A percentile compares a stretch with the other conserved stretches of the same genome.
Conservation (phyloP, 2,888 invertebrate genomes). For the Microctonus aethiopoides region DNA sequence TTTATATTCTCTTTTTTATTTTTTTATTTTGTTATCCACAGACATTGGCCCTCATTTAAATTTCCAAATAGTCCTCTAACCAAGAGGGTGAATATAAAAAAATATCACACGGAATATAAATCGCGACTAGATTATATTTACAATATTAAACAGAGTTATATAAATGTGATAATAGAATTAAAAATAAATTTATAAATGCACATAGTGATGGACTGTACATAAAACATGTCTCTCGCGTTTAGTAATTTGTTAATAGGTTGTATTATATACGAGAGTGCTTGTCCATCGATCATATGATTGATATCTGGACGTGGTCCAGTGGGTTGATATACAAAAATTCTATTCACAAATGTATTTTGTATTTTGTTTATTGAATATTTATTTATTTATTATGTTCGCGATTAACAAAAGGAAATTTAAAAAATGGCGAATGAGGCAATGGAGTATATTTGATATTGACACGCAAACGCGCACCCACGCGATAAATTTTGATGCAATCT, state of each 20-base stretch:
- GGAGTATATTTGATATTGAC: constrained; percentile 22
- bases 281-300: constrained; percentile 16
- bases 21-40: background rate
- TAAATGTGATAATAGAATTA: background rate
- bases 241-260: constrained; percentile 15
- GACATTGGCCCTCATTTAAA: background rate
- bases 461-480: constrained; percentile 10
- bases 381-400: background rate
- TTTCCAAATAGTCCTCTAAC: background rate
- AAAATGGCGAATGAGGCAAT: background rate
- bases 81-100: no score
- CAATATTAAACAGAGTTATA: background rate
- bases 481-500: constrained; percentile 18
- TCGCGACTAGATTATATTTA: no score
- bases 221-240: background rate
- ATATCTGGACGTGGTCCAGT: constrained; percentile 3
- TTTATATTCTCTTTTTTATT: background rate
- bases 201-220: background rate
- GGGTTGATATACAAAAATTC: constrained; percentile 18
- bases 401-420: background rate
- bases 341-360: background rate
- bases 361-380: no score
- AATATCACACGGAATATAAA: no score
- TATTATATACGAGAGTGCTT: constrained; percentile 13
- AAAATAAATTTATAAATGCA: background rate